Evolutionary conservation across 2,113 vertebrate genomes (phyloP), one percentile per base, ranked within the genome.

Genomic region (Albula glossodonta): DNA sequence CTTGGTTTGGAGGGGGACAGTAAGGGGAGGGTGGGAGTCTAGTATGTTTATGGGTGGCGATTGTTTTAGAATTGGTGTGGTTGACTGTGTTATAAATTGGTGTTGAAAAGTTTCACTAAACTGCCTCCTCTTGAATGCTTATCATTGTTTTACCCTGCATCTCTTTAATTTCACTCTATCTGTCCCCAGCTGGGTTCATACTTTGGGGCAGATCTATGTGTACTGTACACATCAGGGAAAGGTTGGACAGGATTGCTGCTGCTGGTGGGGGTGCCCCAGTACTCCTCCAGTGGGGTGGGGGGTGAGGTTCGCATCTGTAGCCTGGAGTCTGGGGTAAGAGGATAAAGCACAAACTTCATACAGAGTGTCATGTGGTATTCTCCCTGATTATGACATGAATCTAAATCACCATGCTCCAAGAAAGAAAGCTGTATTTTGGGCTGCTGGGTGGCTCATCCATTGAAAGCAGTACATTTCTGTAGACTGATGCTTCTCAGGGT

Each of bases 121-220:
- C 31, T 41, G 31, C 31, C 31, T 41, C 31, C 31, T 41, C 31
- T 41, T 41, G 31, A 41, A 41, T 49, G 53, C 12, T 12, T 56
- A 12, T 56, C 53, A 56, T 1, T 2, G 2, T 56, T 56, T 56
- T 6, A 9, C 83, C 51, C n/a, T 56, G n/a, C 74, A 0, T 51
- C 5, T 41, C 31, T 41, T 83, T 25, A 31, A 63, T 41, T 78
- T 11, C 70, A 77, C 48, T 50, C 70, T n/a, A 4, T 78, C 66
- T n/a, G 41, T 84, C 3, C 15, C 10, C 60, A 92, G 91, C 53
- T 93, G 49, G 92, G 92, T 13, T 93, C 92, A 0, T 91, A 90
- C 84, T 93, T 92, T 51, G 92, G 92, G 8, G 88, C 89, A 0
- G 91, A 90, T 48, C 83, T 93, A 9, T 87, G 91, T 74, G 84